These are phyloP conservation scores for Mustela lutreola DNA, from an alignment of 2,113 vertebrate genomes.

Conservation along the genomic window DNA sequence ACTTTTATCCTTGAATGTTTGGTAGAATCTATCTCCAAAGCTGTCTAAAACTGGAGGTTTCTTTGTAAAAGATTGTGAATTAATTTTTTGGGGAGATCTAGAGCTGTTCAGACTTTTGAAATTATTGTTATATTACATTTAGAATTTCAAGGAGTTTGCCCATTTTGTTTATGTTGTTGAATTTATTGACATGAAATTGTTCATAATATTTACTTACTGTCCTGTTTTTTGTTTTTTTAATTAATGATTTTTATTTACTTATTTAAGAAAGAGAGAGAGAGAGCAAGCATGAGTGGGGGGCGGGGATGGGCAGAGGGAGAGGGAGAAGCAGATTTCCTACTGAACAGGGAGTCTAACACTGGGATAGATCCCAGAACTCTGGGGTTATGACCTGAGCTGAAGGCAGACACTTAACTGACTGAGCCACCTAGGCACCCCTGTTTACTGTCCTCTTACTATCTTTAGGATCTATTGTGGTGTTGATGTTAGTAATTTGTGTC, in stretches of 20 bases:
- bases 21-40: not conserved
- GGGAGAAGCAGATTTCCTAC: not conserved
- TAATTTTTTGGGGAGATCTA: not conserved
- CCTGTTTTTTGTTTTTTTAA: not conserved
- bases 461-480: not conserved
- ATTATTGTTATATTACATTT: not conserved
- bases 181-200: not conserved
- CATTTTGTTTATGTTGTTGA: not conserved
- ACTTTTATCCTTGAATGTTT: not conserved
- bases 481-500: not conserved
- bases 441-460: not conserved
- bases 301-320: not conserved
- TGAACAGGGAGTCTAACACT: not conserved
- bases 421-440: not conserved
- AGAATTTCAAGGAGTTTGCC: not conserved
- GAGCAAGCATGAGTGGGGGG: not conserved
- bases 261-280: not conserved
- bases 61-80: slow-evolving; percentile 19
- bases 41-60: not conserved
- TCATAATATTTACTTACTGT: not conserved
- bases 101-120: not conserved
- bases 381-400: not conserved
- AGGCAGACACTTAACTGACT: not conserved
- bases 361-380: not conserved
- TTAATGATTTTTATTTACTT: not conserved